Evolutionary conservation across 1,140 invertebrate species (phyloP), one percentile per base, ranked within the genome.

Genomic region (Steinernema khuongi): DNA sequence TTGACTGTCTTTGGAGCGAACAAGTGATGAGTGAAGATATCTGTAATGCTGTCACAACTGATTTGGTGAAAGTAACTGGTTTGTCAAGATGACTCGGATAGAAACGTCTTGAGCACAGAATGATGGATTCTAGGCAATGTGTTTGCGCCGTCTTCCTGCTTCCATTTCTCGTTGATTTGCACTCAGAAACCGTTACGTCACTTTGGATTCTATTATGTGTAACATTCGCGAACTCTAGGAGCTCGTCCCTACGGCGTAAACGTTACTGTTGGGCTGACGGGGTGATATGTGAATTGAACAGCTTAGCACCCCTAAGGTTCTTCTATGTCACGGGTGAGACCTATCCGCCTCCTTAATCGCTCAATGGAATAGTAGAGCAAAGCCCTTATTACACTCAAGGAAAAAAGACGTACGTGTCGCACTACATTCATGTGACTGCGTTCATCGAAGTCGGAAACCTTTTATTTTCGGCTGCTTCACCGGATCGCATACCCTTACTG

Each of bases 381-480:
- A 26, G 11, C 26, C 14, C 22, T 11, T 60, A 60, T 60, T 60
- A 60, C 50, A 60, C 50, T 60, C 26, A 60, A 60, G 19, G 11
- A 22, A 60, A 60, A 60, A 60, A 60, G 14, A 22, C 50, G 50
- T 60, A 14, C 14, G 14, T 22, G 50, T 60, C 36, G 36, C 36
- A 41, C 36, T 41, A 11, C 50, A 26, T 60, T n/a, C 50, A 60
- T 60, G 50, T 60, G 50, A 60, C 50, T 60, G 19, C 50, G 50
- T 26, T 60, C 7, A 60, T 22, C 7, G 50, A n/a, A 60, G 7
- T 60, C 50, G 26, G 50, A 14, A 60, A 60, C 50, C 50, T n/a
- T 26, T 60, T 14, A 60, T 14, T 60, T 60, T 60, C 19, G 11
- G 22, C 50, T 60, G 50, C 19, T 26, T 22, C 26, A 17, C 14